A percentile compares a stretch with the other conserved stretches of the same genome.
Evolutionary conservation across 2,113 vertebrate species (phyloP).

Genomic region (Lasiurus borealis): DNA sequence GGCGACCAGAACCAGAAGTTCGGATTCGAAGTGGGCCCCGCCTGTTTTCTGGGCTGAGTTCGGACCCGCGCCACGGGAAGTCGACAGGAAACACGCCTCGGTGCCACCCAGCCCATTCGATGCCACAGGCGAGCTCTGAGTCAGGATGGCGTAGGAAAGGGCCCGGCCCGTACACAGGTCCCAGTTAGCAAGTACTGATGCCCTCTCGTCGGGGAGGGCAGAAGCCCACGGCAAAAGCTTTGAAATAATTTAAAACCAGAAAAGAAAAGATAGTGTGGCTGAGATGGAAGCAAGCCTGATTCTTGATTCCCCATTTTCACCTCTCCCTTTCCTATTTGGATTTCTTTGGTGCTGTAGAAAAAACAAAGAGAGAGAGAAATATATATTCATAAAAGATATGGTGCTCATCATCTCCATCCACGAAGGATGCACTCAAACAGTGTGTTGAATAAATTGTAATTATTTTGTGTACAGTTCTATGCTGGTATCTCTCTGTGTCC

Average conservation of each 20-base stretch:
- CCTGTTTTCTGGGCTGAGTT: slow-evolving; percentile 98
- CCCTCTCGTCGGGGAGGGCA: slow-evolving; percentile 89
- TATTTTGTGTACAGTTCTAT: slow-evolving; percentile 97
- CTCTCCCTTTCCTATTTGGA: slow-evolving; percentile 86
- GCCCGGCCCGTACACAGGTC: slow-evolving; percentile 88
- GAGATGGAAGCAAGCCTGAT: slow-evolving; percentile 86
- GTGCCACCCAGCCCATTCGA: slow-evolving; percentile 90
- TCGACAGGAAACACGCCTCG: slow-evolving; percentile 88
- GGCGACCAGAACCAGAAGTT: slow-evolving; percentile 99
- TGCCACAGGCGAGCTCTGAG: slow-evolving; percentile 99
- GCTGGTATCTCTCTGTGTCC: slow-evolving; percentile 94
- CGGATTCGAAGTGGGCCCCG: slow-evolving; percentile 98
- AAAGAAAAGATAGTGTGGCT: slow-evolving; percentile 88
- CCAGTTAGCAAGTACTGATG: slow-evolving; percentile 89
- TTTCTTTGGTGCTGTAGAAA: slow-evolving; percentile 93
- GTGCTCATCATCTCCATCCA: slow-evolving; percentile 92
- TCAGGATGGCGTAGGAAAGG: slow-evolving; percentile 91
- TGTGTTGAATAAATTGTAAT: slow-evolving; percentile 98
- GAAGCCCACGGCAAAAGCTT: slow-evolving; percentile 92
- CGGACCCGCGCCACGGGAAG: slow-evolving; percentile 86
- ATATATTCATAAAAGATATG: slow-evolving; percentile 87
- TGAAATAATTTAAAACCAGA: slow-evolving; percentile 80
- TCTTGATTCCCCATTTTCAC: slow-evolving; percentile 70
- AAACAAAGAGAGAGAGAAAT: slow-evolving; percentile 78
- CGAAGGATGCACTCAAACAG: slow-evolving; percentile 93